Base-by-base conservation (phyloP, 2,888 invertebrate genomes). In the Acanthococcus lagerstroemiae region DNA sequence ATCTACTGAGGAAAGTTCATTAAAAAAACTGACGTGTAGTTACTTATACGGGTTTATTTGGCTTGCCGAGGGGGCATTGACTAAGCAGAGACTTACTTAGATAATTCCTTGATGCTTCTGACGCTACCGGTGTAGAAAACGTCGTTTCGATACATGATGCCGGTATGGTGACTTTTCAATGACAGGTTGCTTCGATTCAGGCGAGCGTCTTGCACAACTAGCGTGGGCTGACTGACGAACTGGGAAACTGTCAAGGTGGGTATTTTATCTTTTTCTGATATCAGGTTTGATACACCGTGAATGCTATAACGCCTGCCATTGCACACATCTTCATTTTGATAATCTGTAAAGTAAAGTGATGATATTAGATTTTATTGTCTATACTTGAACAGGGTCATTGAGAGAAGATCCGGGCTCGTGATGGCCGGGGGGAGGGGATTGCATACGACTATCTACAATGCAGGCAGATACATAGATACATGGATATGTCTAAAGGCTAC, bases 61-160 rank as follows among this genome's bases (percentile, higher is more conserved):
- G n/a, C n/a, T n/a, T n/a, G n/a, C n/a, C n/a, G n/a, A n/a, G n/a
- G n/a, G n/a, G n/a, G n/a, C n/a, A n/a, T n/a, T n/a, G n/a, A n/a
- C n/a, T n/a, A n/a, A n/a, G n/a, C n/a, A n/a, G n/a, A 5, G 24
- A 48, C 60, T 67, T 61, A 65, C 55, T 61, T 21, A 17, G 61
- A 60, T 5, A 68, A 4, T 55, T 67, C 57, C 21, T 65, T 58
- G 15, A 69, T 46, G 25, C 67, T 83, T 66, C 79, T 77, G 21
- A 86, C 77, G 73, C 84, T 89, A 70, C 92, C 92, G 74, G 89
- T 87, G 75, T 94, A 95, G 72, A 95, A 85, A 7, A 93, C 86
- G 75, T 96, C 95, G 63, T 88, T 89, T 61, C 90, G 82, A 72
- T 87, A 83, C 82, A 95, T 85, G 17, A 91, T 86, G 1, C 90